Evolutionary conservation across 2,797 vertebrate genomes (phyloP).

Genomic region (Sphenopsis melanotis): DNA sequence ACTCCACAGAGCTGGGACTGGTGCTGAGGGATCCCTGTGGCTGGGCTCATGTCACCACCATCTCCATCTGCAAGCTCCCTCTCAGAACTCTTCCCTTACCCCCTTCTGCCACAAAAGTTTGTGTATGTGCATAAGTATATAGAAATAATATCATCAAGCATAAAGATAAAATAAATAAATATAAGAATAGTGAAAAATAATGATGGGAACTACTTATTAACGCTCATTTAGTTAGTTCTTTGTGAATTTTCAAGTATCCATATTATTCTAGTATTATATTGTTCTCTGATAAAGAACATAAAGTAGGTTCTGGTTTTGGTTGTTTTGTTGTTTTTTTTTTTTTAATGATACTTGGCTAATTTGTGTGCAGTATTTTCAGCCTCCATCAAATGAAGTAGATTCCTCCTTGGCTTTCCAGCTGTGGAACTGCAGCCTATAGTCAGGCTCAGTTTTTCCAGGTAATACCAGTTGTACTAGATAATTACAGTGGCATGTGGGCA

Average conservation of each 20-base stretch:
- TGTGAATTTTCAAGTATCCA: background rate
- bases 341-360: background rate
- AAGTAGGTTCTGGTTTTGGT: background rate
- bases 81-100: background rate
- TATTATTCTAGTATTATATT: background rate
- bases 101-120: background rate
- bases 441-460: background rate
- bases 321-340: background rate
- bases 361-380: background rate
- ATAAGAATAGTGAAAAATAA: background rate
- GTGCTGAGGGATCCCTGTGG: background rate
- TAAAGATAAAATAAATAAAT: background rate
- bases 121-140: background rate
- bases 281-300: background rate
- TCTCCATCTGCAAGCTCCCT: background rate
- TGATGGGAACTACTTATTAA: background rate
- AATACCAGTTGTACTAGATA: background rate
- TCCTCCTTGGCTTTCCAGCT: background rate
- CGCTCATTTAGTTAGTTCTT: background rate
- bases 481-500: background rate
- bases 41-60: fast-evolving
- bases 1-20: background rate
- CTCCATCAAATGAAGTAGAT: background rate
- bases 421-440: background rate
- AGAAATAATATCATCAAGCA: background rate